Percentiles rank a stretch among this genome's conserved stretches.
Conservation (phyloP, 2,797 vertebrate genomes). For the Tokudaia tokunoshimensis region DNA sequence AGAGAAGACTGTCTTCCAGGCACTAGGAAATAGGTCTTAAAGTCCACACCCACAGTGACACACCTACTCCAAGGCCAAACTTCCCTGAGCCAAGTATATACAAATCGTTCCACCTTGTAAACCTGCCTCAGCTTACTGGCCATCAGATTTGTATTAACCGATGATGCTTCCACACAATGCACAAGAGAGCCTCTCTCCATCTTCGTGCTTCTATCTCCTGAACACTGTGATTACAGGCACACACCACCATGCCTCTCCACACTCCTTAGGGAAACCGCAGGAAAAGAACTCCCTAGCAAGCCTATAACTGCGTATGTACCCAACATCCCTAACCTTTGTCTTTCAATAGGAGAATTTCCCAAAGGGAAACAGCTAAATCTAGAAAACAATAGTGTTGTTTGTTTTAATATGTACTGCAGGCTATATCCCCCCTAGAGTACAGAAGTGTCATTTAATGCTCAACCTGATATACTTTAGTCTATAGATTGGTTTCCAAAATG, state of each 20-base stretch:
- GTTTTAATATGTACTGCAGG: conserved; percentile 68
- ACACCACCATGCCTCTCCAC: not conserved
- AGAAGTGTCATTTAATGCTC: conserved; percentile 67
- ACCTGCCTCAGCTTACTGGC: not conserved
- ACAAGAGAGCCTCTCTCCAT: not conserved
- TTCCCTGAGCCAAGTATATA: too few relatives aligned
- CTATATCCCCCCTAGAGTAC: conserved; percentile 55
- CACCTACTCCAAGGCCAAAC: too few relatives aligned
- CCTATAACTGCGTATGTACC: not conserved
- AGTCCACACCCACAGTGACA: too few relatives aligned
- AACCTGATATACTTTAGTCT: conserved; percentile 66
- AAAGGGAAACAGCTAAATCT: conserved; percentile 19
- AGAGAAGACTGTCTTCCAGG: too few relatives aligned
- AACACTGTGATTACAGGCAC: not conserved
- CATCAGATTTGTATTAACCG: not conserved
- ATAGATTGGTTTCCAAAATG: conserved; percentile 69
- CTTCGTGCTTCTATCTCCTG: not conserved
- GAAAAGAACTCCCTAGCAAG: too few relatives aligned
- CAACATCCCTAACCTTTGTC: not conserved
- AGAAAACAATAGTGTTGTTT: conserved; percentile 56
- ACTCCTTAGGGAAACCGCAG: not conserved
- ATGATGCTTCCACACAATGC: not conserved
- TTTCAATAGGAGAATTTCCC: conserved; percentile 64
- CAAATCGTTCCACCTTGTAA: not conserved
- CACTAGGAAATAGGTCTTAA: too few relatives aligned